Percentiles rank a stretch among this genome's conserved stretches.
phyloP scores from a whole-genome alignment of 30 jellyfish, hydroid and myxozoan genomes.

The Rhopilema esculentum region DNA sequence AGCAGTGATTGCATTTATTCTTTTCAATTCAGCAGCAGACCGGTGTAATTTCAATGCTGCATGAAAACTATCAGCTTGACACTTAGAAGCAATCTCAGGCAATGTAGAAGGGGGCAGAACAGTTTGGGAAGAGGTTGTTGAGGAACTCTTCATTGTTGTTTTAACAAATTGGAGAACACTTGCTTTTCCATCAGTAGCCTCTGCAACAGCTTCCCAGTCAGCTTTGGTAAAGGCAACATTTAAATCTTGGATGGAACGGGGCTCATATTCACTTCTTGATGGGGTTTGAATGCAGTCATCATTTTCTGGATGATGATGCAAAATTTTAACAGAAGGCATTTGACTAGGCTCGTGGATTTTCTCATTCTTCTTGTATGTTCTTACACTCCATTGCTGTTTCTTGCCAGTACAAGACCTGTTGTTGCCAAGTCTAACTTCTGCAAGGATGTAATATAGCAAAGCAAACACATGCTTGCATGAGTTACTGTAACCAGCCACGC shows the following conservation, averaged over 20 bases:
- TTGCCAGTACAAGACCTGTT: constrained; percentile 39
- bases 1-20: constrained; percentile 20
- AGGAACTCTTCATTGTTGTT: constrained; percentile 48
- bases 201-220: constrained; percentile 56
- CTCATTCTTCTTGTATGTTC: constrained; percentile 1
- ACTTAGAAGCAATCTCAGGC: constrained; percentile 33
- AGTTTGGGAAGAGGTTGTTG: constrained; percentile 31
- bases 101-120: constrained; percentile 38
- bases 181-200: constrained; percentile 64
- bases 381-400: constrained; percentile 48
- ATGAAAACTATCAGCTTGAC: constrained; percentile 36
- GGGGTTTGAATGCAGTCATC: constrained; percentile 35
- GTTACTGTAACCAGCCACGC: constrained; percentile 35
- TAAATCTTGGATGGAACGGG: constrained; percentile 44
- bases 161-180: constrained; percentile 46
- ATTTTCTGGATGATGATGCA: constrained; percentile 24
- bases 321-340: constrained; percentile 5
- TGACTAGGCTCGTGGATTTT: constrained; percentile 24
- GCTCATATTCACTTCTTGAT: constrained; percentile 51
- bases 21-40: constrained; percentile 31
- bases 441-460: constrained; percentile 22
- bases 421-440: constrained; percentile 19
- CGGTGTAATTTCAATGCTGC: constrained; percentile 21
- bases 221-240: constrained; percentile 41
- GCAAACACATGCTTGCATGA: constrained; percentile 31